phyloP scores from a whole-genome alignment of 2,888 invertebrate species.

The Clunio marinus region DNA sequence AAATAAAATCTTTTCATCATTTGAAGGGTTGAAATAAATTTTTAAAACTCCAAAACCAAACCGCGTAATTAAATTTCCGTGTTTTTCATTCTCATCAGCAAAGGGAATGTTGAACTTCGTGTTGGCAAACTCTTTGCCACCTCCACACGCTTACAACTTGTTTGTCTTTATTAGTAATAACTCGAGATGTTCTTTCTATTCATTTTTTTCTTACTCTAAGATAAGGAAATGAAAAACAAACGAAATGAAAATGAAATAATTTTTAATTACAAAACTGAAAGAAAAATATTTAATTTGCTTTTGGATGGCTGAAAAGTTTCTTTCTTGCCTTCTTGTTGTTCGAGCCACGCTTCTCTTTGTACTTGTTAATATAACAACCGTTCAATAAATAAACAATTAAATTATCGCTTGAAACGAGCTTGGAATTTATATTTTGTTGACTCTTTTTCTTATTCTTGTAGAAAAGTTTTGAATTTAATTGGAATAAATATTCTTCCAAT shows the following conservation, averaged over 20 bases:
- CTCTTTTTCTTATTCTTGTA: no score
- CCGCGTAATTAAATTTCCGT: background rate
- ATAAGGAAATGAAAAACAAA: constrained; percentile 7
- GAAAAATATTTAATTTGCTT: constrained; percentile 30
- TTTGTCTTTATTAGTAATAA: background rate
- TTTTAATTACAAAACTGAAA: constrained; percentile 24
- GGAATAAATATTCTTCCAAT: no score
- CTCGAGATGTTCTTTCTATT: constrained; percentile 22
- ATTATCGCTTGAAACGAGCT: background rate
- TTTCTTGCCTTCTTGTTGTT: background rate
- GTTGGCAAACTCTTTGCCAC: background rate
- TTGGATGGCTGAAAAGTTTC: constrained; percentile 1
- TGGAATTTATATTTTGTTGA: no score
- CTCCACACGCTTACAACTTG: background rate
- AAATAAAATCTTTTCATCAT: no score
- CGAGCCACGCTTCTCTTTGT: background rate
- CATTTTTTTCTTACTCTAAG: background rate
- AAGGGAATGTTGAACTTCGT: background rate
- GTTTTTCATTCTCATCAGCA: background rate
- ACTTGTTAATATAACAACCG: background rate
- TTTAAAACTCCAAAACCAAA: background rate
- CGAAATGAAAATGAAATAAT: constrained; percentile 1
- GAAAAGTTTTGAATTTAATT: no score
- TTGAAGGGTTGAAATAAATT: background rate
- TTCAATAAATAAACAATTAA: constrained; percentile 1